A percentile compares a stretch with the other conserved stretches of the same genome.
phyloP scores from a whole-genome alignment of 2,888 invertebrate species.

The Theodoxus fluviatilis region DNA sequence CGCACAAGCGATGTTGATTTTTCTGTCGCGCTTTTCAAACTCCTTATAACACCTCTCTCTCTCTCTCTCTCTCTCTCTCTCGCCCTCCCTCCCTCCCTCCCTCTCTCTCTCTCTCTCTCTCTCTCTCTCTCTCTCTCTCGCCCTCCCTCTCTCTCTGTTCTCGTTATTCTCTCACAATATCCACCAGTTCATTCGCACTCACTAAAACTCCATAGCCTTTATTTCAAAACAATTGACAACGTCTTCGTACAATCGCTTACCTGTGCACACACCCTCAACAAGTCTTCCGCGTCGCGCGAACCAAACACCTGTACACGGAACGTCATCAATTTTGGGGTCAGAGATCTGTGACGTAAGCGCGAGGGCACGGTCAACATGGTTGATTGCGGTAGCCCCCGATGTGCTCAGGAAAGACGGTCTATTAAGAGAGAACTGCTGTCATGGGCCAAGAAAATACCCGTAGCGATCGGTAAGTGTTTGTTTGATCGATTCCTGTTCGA shows the following conservation, averaged over 20 bases:
- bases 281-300: too few relatives aligned
- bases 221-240: not conserved
- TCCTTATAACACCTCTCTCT: too few relatives aligned
- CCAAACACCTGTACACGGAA: constrained; percentile 49
- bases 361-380: constrained; percentile 58
- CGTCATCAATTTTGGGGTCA: constrained; percentile 50
- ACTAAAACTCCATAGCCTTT: not conserved
- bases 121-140: too few relatives aligned
- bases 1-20: too few relatives aligned
- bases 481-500: constrained; percentile 4
- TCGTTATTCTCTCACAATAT: too few relatives aligned
- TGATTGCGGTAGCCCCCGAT: constrained; percentile 62
- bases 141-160: too few relatives aligned
- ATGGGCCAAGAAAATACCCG: constrained; percentile 65
- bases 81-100: too few relatives aligned
- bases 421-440: constrained; percentile 64
- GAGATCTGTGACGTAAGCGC: constrained; percentile 47
- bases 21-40: too few relatives aligned
- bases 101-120: too few relatives aligned
- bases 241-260: constrained; percentile 7
- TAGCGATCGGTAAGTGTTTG: constrained; percentile 57
- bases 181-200: not conserved
- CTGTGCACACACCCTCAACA: constrained; percentile 25
- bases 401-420: constrained; percentile 61
- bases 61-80: too few relatives aligned